phyloP scores from a whole-genome alignment of 2,888 invertebrate species.

The Emmelina monodactyla region DNA sequence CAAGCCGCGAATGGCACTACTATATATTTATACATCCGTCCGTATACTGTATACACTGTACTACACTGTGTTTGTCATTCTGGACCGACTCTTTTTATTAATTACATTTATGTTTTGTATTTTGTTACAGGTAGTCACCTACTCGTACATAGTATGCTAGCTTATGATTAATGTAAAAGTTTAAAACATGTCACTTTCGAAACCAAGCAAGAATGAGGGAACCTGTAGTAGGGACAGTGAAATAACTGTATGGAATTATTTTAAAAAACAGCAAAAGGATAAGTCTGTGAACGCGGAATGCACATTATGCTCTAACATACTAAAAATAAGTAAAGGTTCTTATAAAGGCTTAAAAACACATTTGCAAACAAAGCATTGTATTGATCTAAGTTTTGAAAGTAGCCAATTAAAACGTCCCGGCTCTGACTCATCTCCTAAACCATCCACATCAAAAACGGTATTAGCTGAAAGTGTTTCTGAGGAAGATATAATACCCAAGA shows the following conservation, averaged over 20 bases:
- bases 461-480: no score
- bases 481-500: slow-evolving; percentile 11
- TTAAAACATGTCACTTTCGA: no score
- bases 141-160: no score
- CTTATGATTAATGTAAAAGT: no score
- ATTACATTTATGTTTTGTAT: no score
- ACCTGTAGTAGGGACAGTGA: slow-evolving; percentile 7
- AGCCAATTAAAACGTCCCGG: slow-evolving; percentile 2
- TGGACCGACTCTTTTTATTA: no score
- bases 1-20: no score
- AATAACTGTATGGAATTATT: slow-evolving; percentile 4
- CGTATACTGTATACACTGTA: no score
- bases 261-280: not conserved
- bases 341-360: slow-evolving; percentile 12
- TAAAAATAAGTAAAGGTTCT: slow-evolving; percentile 6
- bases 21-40: no score
- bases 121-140: no score
- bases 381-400: slow-evolving; percentile 4
- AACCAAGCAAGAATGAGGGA: no score
- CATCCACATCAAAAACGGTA: slow-evolving; percentile 6
- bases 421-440: not conserved
- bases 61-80: no score
- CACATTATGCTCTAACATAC: slow-evolving; percentile 6
- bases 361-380: slow-evolving; percentile 11
- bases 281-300: slow-evolving; percentile 8